Evolutionary conservation across 1,140 invertebrate genomes (phyloP).

Genomic region (Drosophila parabipectinata): DNA sequence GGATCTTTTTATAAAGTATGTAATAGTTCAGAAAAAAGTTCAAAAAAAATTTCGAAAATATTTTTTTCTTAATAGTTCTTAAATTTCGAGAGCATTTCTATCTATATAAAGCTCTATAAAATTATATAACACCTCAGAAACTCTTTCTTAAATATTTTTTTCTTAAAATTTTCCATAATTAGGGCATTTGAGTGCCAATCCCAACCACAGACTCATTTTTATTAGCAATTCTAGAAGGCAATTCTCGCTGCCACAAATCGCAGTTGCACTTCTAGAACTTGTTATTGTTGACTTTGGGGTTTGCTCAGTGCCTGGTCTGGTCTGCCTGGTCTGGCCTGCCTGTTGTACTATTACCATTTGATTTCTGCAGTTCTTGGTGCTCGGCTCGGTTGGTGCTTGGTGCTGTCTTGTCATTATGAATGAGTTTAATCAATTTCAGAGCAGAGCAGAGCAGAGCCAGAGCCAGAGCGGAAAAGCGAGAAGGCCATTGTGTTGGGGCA

Average conservation of each 20-base stretch:
- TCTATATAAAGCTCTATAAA: too few relatives aligned
- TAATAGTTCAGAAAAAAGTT: too few relatives aligned
- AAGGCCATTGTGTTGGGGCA: conserved; percentile 28
- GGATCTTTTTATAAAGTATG: too few relatives aligned
- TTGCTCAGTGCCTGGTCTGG: too few relatives aligned
- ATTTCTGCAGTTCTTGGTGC: too few relatives aligned
- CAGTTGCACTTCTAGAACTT: conserved; percentile 36
- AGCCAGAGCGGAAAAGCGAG: conserved; percentile 41
- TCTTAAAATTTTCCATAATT: too few relatives aligned
- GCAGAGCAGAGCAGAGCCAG: conserved; percentile 52
- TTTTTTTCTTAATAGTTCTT: too few relatives aligned
- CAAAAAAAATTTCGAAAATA: too few relatives aligned
- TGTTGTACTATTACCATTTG: neutral
- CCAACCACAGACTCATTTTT: neutral
- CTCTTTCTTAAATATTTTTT: too few relatives aligned
- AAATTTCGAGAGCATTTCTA: too few relatives aligned
- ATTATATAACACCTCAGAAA: too few relatives aligned
- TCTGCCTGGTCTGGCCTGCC: neutral
- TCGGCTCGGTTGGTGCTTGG: neutral
- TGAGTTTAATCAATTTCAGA: conserved; percentile 70
- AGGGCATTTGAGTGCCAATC: conserved; percentile 1
- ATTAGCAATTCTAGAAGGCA: conserved; percentile 3
- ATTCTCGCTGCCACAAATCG: conserved; percentile 21
- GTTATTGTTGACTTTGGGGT: conserved; percentile 1
- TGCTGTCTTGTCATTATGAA: conserved; percentile 60